Conservation (phyloP, 2,888 invertebrate species). For the Cheilosia soror region DNA sequence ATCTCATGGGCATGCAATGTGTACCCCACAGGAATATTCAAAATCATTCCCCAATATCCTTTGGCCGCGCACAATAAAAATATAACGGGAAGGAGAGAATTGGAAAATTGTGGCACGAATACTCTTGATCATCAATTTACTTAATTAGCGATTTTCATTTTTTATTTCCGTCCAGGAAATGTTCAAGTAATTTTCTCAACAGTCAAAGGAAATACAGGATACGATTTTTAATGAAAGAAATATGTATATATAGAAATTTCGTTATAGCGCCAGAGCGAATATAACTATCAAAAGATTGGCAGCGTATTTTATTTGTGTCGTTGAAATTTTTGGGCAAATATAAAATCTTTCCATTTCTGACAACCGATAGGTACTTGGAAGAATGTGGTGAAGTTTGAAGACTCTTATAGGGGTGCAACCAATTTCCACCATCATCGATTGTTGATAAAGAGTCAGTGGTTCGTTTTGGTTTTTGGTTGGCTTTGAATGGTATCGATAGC, state of each 20-base stretch:
- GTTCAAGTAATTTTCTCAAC: constrained; percentile 64
- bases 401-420: constrained; percentile 25
- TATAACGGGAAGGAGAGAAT: background rate
- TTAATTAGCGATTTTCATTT: constrained; percentile 68
- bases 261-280: constrained; percentile 14
- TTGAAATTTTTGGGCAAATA: constrained; percentile 56
- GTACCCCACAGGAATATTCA: constrained; percentile 25
- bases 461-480: constrained; percentile 15
- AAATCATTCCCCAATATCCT: constrained; percentile 52
- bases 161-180: constrained; percentile 69
- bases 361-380: too few relatives aligned
- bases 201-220: constrained; percentile 56
- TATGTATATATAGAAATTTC: constrained; percentile 18
- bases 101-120: constrained; percentile 47
- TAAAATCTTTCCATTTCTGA: constrained; percentile 4
- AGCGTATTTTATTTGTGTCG: constrained; percentile 37
- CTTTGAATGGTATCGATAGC: constrained; percentile 10
- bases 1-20: constrained; percentile 52
- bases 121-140: constrained; percentile 73
- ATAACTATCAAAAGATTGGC: constrained; percentile 46
- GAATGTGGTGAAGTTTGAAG: background rate
- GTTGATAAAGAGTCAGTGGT: constrained; percentile 31
- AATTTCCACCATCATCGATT: constrained; percentile 71
- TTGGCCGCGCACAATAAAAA: background rate
- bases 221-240: constrained; percentile 53